phyloP scores from a whole-genome alignment of 2,797 vertebrate species.

The Miichthys miiuy region DNA sequence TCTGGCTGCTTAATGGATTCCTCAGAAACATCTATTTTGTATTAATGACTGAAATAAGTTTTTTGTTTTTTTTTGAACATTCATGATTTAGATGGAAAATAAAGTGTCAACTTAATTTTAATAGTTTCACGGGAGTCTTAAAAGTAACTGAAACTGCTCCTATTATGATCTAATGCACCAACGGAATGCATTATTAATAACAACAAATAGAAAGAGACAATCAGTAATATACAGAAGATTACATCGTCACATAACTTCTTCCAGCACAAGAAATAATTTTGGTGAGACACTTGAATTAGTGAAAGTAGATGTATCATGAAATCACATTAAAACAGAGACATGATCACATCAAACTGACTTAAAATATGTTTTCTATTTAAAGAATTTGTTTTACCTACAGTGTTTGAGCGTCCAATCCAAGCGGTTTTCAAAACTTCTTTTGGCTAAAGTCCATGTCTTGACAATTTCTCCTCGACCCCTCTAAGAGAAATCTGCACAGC shows the following conservation, averaged over 20 bases:
- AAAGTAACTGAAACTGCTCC: slow-evolving; percentile 30
- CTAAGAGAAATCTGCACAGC: slow-evolving; percentile 47
- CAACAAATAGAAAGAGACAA: slow-evolving; percentile 11
- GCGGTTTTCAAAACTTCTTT: slow-evolving; percentile 50
- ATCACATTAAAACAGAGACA: background rate
- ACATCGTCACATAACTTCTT: background rate
- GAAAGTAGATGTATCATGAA: background rate
- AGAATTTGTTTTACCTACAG: slow-evolving; percentile 58
- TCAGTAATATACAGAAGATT: slow-evolving; percentile 8
- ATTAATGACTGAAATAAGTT: slow-evolving; percentile 32
- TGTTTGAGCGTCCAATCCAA: slow-evolving; percentile 36
- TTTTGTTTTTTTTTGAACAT: slow-evolving; percentile 22
- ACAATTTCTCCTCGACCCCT: slow-evolving; percentile 46
- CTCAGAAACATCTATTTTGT: slow-evolving; percentile 24
- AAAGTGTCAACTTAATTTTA: slow-evolving; percentile 35
- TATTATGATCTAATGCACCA: background rate
- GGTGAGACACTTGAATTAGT: background rate
- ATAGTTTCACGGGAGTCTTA: slow-evolving; percentile 32
- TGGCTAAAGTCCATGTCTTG: slow-evolving; percentile 69
- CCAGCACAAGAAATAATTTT: slow-evolving; percentile 9
- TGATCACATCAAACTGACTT: background rate
- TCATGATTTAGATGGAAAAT: slow-evolving; percentile 17
- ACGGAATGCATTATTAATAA: slow-evolving; percentile 30
- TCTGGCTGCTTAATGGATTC: slow-evolving; percentile 35
- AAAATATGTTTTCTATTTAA: slow-evolving; percentile 6